Base-by-base conservation (phyloP, 2,797 vertebrate species). In the Epinephelus malabaricus region DNA sequence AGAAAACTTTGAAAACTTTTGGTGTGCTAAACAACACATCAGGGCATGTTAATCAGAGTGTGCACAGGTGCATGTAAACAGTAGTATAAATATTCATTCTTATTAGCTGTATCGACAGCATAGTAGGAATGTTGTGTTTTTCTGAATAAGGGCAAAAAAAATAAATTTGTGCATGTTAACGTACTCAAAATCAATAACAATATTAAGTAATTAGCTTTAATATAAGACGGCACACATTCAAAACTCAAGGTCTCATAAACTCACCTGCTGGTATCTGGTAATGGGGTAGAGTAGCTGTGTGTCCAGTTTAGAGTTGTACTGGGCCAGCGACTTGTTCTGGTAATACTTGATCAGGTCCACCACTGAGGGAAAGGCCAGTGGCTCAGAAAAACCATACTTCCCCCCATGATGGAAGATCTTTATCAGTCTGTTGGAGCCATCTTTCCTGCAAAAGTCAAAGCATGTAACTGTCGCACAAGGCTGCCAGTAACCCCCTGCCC, bases 271-370 rank as follows among this genome's bases (percentile, higher is more conserved):
- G 92, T 96, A 95, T 92, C 96, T 97, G 87, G 97, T 98, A 87
- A 98, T 88, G 0, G 97, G 97, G 89, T 97, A 97, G 15, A 97
- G 96, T 67, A 98, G 94, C 46, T 92, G 94, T 1, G 96, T 97
- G 92, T 98, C 97, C 92, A 98, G 95, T 86, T 97, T 98, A 74
- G 96, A 95, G 0, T 98, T 98, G 92, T 98, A 98, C 90, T 96
- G 97, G 61, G 97, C 97, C 7, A 98, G 92, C 0, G 97, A 98
- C 89, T 96, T 96, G 0, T 97, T 96, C 76, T 96, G 95, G 92
- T 97, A 98, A 80, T 97, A 96, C 68, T 94, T 96, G 94, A 98
- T 97, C 73, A 98, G 96, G 53, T 97, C 96, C 78, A 97, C 96
- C 40, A 98, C 96, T 0, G 97, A 97, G 56, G 93, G 69, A 1